A percentile compares a stretch with the other conserved stretches of the same genome.
Conservation (phyloP, 1,140 invertebrate genomes). For the Eurytemora carolleeae region DNA sequence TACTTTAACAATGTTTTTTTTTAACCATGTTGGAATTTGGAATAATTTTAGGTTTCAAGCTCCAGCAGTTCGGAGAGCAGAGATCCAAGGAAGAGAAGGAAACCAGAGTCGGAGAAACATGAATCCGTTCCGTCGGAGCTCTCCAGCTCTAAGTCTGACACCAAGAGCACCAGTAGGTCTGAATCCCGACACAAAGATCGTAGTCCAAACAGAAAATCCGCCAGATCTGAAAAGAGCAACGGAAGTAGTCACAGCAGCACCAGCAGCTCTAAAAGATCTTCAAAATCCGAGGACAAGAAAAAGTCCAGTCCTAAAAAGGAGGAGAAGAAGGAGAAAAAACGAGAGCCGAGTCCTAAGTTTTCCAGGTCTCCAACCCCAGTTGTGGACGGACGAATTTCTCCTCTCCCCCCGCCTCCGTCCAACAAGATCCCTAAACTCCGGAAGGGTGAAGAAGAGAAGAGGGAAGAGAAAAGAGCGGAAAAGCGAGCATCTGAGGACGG, state of each 20-base stretch:
- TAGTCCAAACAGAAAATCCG: not conserved
- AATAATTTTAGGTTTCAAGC: too few relatives aligned
- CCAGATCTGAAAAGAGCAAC: not conserved
- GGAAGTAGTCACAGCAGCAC: not conserved
- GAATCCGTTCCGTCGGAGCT: too few relatives aligned
- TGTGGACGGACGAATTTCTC: not conserved
- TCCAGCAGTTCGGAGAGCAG: too few relatives aligned
- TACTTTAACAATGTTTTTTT: too few relatives aligned
- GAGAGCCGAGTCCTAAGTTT: not conserved
- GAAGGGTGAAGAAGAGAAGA: not conserved
- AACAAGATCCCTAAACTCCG: not conserved
- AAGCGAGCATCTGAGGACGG: not conserved
- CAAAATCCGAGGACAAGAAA: not conserved
- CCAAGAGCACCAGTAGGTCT: too few relatives aligned
- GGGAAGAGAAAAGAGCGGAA: not conserved
- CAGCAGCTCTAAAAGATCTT: not conserved
- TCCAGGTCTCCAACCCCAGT: not conserved
- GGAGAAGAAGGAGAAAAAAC: not conserved
- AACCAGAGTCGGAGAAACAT: too few relatives aligned
- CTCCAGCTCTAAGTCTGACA: too few relatives aligned
- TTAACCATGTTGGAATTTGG: too few relatives aligned
- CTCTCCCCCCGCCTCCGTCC: not conserved
- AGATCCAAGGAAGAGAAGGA: too few relatives aligned
- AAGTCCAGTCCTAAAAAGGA: not conserved
- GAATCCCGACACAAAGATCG: too few relatives aligned